A percentile compares a stretch with the other conserved stretches of the same genome.
phyloP scores from a whole-genome alignment of 2,797 vertebrate species.

The Lates japonicus region DNA sequence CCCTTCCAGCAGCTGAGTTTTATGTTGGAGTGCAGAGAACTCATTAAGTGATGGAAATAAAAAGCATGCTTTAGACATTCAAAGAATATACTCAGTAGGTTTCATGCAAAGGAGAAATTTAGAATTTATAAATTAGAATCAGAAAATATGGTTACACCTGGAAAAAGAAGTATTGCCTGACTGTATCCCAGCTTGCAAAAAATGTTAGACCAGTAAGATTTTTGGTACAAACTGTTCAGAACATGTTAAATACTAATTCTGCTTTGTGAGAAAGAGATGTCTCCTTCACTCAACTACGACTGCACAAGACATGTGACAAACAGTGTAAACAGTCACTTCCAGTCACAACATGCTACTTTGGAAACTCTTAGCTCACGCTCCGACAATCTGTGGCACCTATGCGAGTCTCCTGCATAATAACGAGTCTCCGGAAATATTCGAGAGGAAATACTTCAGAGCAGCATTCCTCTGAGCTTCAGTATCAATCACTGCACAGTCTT shows the following conservation, averaged over 20 bases:
- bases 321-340: slow-evolving; percentile 39
- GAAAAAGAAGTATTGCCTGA: not conserved
- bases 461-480: slow-evolving; percentile 54
- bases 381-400: slow-evolving; percentile 42
- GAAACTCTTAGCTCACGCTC: slow-evolving; percentile 53
- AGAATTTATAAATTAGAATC: slow-evolving; percentile 4
- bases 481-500: slow-evolving; percentile 37
- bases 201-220: slow-evolving; percentile 19
- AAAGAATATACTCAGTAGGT: slow-evolving; percentile 13
- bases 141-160: not conserved
- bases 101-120: slow-evolving; percentile 46
- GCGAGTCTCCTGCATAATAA: slow-evolving; percentile 45
- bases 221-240: not conserved
- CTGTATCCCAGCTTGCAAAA: slow-evolving; percentile 5
- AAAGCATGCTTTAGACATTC: slow-evolving; percentile 55
- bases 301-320: slow-evolving; percentile 14
- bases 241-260: not conserved
- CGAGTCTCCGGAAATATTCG: slow-evolving; percentile 47
- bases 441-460: slow-evolving; percentile 49
- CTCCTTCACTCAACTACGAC: slow-evolving; percentile 14
- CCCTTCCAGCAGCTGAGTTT: slow-evolving; percentile 63
- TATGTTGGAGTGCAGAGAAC: slow-evolving; percentile 27
- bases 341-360: slow-evolving; percentile 37
- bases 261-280: slow-evolving; percentile 3
- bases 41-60: slow-evolving; percentile 34